A percentile compares a stretch with the other conserved stretches of the same genome.
Evolutionary conservation across 92 coral and sea anemone species (phyloP).

Genomic region (Umimayanthus kanabou): DNA sequence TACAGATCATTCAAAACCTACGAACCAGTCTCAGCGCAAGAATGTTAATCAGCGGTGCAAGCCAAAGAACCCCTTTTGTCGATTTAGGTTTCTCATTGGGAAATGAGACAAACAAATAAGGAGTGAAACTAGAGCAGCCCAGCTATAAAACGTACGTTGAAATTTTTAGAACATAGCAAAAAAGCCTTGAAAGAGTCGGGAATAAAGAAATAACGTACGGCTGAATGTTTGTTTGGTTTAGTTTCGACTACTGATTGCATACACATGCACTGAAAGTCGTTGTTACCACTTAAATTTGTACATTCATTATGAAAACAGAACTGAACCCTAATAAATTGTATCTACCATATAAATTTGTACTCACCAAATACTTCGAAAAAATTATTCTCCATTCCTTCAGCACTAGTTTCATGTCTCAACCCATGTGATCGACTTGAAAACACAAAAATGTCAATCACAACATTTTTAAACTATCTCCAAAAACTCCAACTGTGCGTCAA

Average conservation of each 20-base stretch:
- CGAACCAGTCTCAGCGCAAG: not conserved
- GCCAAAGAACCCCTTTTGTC: not conserved
- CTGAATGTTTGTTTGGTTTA: not conserved
- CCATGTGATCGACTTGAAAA: too few relatives aligned
- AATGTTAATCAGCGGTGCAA: not conserved
- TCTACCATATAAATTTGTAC: too few relatives aligned
- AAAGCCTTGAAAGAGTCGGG: not conserved
- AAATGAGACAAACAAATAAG: not conserved
- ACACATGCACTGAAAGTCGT: not conserved
- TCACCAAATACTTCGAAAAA: too few relatives aligned
- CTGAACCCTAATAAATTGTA: too few relatives aligned
- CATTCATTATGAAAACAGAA: not conserved
- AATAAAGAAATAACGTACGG: not conserved
- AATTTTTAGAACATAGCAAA: not conserved
- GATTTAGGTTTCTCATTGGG: constrained; percentile 6
- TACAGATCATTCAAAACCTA: constrained; percentile 2
- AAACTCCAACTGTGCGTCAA: too few relatives aligned
- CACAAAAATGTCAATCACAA: too few relatives aligned
- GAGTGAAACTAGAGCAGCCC: not conserved
- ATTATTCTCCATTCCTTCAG: too few relatives aligned
- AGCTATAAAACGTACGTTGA: not conserved
- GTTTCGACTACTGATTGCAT: not conserved
- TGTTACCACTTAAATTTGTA: not conserved
- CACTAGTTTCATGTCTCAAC: too few relatives aligned
- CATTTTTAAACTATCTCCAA: too few relatives aligned